Base-by-base conservation (phyloP, 2,113 vertebrate genomes). In the Kryptolebias marmoratus region DNA sequence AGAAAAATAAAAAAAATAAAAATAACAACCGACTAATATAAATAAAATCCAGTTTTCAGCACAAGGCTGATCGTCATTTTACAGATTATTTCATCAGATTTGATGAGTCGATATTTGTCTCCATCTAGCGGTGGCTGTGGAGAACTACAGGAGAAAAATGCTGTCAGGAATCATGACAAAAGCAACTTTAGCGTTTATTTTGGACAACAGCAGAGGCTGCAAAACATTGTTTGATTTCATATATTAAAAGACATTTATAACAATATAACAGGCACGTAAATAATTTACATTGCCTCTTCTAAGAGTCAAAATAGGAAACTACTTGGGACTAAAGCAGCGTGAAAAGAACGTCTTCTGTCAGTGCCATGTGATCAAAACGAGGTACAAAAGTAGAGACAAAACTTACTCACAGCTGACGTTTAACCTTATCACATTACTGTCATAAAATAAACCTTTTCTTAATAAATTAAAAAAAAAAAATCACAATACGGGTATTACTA, bases 401-500 rank as follows among this genome's bases (percentile, higher is more conserved):
- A 79, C 82, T 60, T 52, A 77, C 10, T 72, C 13, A 61, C 69
- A 60, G 68, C 32, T 8, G 28, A 80, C 71, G 15, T 36, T 36
- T 42, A 61, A 14, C 22, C 63, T 77, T n/a, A 82, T 73, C 18
- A 63, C 82, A 52, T 81, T 56, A 84, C 63, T 64, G 71, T 75
- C 28, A 88, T 81, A 80, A 78, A 85, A 66, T 68, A 79, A 79
- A 79, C 36, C 49, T 52, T 58, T 72, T 50, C 3, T 66, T 44
- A 79, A 83, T 49, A 32, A 32, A 87, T 82, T 73, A 64, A 83
- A 88, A 89, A 79, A 80, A 31, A 84, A 77, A 82, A 77, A 71
- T 75, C 22, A 85, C 74, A 57, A 61, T 68, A 73, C 92, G 93
- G 93, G 94, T 92, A 93, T 91, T 94, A 93, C 94, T 95, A 94